Base-by-base conservation (phyloP, 2,113 vertebrate species). In the Turnix velox region DNA sequence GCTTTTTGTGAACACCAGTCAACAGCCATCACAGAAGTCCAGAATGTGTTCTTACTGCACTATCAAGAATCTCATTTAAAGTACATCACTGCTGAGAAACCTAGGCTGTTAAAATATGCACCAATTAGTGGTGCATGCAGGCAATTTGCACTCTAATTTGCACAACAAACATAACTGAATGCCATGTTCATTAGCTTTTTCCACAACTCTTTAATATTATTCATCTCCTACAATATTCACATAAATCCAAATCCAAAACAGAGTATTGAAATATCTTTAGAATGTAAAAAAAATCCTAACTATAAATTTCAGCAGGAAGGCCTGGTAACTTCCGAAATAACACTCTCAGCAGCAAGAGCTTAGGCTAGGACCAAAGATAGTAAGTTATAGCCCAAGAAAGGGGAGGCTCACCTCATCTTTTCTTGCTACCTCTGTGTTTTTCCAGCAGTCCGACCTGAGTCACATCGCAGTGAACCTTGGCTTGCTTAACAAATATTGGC, bases 11-110 rank as follows among this genome's bases (percentile, higher is more conserved):
- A 6, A 6, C 31, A 42, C 11, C 17, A 81, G 17, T 6, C 25
- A 68, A 17, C 12, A 69, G 4, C 7, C 24, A 57, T 25, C 1
- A 3, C 20, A 74, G 20, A 65, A 35, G 0, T 0, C 45, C 37
- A 69, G 33, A 61, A 65, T 3, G 5, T 6, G 3, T 61, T 82
- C 20, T 52, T 61, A n/a, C 4, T 18, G 3, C 9, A n/a, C 4
- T 59, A 23, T 25, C 25, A 87, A 81, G n/a, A 59, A 33, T 19
- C 17, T 49, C 22, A 40, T 11, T 49, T 76, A 14, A 55, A 68
- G 17, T 37, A 76, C 7, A 12, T 52, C 40, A 51, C 9, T 27
- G 71, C 43, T 19, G 6, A 63, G 22, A 12, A 90, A 24, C 3
- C 1, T 15, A 46, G 30, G 23, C 19, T 61, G n/a, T 46, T 66